Evolutionary conservation across 1,140 invertebrate genomes (phyloP), one percentile per base, ranked within the genome.

Genomic region (Pollicipes pollicipes): DNA sequence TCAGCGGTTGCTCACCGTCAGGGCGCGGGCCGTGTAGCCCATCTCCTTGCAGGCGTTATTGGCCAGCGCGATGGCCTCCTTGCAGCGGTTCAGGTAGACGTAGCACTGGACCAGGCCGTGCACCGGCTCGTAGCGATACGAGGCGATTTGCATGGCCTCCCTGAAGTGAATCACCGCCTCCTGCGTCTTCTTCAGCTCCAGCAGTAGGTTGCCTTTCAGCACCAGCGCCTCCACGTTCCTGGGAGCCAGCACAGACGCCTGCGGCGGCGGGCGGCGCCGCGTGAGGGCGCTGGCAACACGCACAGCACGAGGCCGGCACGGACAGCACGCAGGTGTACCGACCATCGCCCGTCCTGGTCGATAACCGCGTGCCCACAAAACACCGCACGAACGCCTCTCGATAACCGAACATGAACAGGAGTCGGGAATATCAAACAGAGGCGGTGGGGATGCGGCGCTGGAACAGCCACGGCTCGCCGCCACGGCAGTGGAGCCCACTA

Each of bases 111-210:
- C 85, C 32, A 90, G 77, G 30, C 88, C 88, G 72, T 75, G 72
- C 64, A 35, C 85, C 6, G 85, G 83, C 77, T 90, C 88, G 77
- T 82, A 85, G 74, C 84, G 77, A 74, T 82, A 79, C 13, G 84
- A 82, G 35, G 82, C 81, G 37, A 83, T 78, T 75, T 86, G 84
- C 74, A 88, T 82, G 0, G 88, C 89, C 78, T 90, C 88, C 74
- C 86, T 81, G 78, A 88, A 90, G 77, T 88, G 85, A 64, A 83
- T 79, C 1, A 86, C 81, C 13, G 89, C 88, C 73, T 90, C 88
- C 70, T 84, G 83, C 74, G 83, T 84, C 73, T 88, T 88, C 76
- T 88, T 89, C 68, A 89, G 79, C 73, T 89, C 85, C 32, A 87
- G 79, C 1, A 90, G 79, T 66, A 88, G 84, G 75, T 83, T 83